Percentiles rank a stretch among this genome's conserved stretches.
Conservation (phyloP, 2,113 vertebrate genomes). For the Xyliphius kryptos region DNA sequence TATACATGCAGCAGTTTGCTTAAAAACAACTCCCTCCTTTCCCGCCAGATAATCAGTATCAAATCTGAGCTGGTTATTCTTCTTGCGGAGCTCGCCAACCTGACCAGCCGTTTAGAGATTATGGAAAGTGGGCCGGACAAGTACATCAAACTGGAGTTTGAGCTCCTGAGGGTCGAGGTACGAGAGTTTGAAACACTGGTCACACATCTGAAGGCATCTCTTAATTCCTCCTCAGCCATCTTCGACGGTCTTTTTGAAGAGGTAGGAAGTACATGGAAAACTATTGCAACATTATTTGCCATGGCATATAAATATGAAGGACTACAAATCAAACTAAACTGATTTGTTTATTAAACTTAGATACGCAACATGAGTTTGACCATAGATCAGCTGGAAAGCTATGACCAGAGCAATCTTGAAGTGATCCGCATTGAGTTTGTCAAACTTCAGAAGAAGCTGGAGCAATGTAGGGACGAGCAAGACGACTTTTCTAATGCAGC, state of each 20-base stretch:
- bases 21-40: neutral
- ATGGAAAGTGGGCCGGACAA: conserved; percentile 49
- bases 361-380: conserved; percentile 64
- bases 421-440: conserved; percentile 59
- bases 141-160: conserved; percentile 63
- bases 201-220: conserved; percentile 53
- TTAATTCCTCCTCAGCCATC: conserved; percentile 53
- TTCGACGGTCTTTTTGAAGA: conserved; percentile 57
- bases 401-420: conserved; percentile 62
- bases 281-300: neutral
- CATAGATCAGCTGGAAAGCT: conserved; percentile 62
- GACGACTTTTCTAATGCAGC: conserved; percentile 50
- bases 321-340: too few relatives aligned
- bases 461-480: conserved; percentile 57
- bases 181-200: conserved; percentile 58
- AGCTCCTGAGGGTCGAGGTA: conserved; percentile 58
- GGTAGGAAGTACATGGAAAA: conserved; percentile 36
- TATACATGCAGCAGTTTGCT: too few relatives aligned
- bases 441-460: conserved; percentile 61
- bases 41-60: conserved; percentile 43
- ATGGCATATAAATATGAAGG: too few relatives aligned
- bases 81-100: conserved; percentile 44
- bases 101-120: conserved; percentile 41
- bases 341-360: conserved; percentile 32
- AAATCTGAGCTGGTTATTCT: conserved; percentile 46